phyloP scores from a whole-genome alignment of 2,888 invertebrate species.

The Mellilla xanthometata region DNA sequence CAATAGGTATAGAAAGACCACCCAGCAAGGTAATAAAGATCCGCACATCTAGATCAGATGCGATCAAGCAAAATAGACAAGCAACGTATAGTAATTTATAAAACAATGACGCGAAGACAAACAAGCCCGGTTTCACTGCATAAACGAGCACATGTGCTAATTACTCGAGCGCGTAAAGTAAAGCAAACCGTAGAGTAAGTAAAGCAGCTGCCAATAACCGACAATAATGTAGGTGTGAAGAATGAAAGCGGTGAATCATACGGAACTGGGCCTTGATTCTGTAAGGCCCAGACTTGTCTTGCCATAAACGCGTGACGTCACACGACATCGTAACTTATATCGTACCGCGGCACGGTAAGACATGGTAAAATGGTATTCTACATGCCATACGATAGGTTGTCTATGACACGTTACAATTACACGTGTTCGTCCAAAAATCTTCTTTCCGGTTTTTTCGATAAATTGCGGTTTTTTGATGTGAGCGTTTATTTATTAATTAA shows the following conservation, averaged over 20 bases:
- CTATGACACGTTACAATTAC: no score
- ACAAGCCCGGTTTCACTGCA: constrained; percentile 35
- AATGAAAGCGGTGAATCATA: constrained; percentile 71
- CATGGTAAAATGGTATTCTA: no score
- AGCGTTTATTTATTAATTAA: no score
- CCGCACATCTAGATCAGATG: not conserved
- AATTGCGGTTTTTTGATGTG: no score
- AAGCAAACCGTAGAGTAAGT: constrained; percentile 35
- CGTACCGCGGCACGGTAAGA: no score
- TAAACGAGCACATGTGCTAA: constrained; percentile 35
- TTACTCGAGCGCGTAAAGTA: constrained; percentile 35
- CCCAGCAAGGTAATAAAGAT: constrained; percentile 5
- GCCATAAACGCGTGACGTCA: no score
- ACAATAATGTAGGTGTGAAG: constrained; percentile 58
- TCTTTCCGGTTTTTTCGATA: no score
- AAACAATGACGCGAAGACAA: constrained; percentile 27
- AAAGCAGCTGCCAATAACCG: constrained; percentile 45
- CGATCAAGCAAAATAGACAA: constrained; percentile 2
- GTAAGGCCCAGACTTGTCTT: no score
- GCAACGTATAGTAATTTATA: constrained; percentile 13
- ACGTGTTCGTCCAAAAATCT: no score
- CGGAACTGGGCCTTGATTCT: no score
- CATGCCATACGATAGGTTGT: no score
- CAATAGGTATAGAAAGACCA: constrained; percentile 6
- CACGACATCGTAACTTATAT: no score